Conservation (phyloP, 2,797 vertebrate genomes). For the Gallinago nigripennis region DNA sequence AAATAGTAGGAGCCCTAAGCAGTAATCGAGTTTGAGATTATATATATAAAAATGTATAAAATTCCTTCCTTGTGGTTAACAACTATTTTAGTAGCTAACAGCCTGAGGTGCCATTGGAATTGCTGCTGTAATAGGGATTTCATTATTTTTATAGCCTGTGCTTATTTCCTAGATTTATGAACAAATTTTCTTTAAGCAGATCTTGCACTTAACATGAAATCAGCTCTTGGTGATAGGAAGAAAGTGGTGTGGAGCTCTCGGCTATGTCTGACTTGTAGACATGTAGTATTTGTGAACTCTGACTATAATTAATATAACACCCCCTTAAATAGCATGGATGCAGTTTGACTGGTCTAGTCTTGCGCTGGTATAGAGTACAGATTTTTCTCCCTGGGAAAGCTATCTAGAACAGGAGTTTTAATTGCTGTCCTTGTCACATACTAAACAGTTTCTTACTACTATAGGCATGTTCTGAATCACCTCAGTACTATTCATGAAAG, state of each 20-base stretch:
- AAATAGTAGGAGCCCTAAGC: slow-evolving; percentile 26
- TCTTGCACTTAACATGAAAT: background rate
- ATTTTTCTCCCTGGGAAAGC: background rate
- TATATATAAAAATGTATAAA: background rate
- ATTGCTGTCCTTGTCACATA: background rate
- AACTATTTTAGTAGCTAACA: slow-evolving; percentile 28
- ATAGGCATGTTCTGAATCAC: background rate
- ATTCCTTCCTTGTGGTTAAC: slow-evolving; percentile 49
- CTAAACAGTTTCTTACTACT: background rate
- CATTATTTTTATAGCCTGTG: slow-evolving; percentile 50
- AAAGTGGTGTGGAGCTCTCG: background rate
- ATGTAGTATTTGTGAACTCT: background rate
- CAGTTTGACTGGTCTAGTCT: background rate
- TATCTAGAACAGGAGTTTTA: background rate
- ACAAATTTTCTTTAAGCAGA: slow-evolving; percentile 19
- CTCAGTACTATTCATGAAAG: background rate
- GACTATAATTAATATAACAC: background rate
- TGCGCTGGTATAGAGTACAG: background rate
- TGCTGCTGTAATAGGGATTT: slow-evolving; percentile 47
- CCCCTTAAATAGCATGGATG: background rate
- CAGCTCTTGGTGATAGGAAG: background rate
- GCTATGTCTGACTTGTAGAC: background rate
- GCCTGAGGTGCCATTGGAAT: slow-evolving; percentile 42
- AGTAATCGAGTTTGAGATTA: background rate
- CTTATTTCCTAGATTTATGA: slow-evolving; percentile 63